Base-by-base conservation (phyloP, 2,888 invertebrate genomes). In the Thecocarcelia acutangulata region DNA sequence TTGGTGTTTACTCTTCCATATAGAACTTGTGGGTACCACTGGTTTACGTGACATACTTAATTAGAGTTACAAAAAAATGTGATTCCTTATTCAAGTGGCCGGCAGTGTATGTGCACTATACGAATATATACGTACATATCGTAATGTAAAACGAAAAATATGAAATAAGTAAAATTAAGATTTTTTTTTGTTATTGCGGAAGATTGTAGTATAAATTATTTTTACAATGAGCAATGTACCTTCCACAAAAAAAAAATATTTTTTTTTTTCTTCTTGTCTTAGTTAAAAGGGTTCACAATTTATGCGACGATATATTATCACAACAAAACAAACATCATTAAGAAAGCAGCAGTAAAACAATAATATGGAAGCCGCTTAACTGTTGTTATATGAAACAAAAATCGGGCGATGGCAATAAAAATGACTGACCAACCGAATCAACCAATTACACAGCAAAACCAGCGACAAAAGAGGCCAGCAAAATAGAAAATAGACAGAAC, bases 331-430 rank as follows among this genome's bases (percentile, higher is more conserved):
- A 40, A 73, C 44, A 46, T n/a, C 54, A 63, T 21, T 61, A 59
- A 50, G 52, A 76, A 59, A 59, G 19, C 21, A 58, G 28, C 33
- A 63, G 12, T 17, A 76, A 28, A 61, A 61, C 15, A 50, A 66
- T 48, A 50, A 42, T 28, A 52, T 52, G 44, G 54, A 63, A 73
- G 56, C 64, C 66, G 50, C 59, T 73, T 79, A 74, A 79, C 68
- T 74, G 59, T 74, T 79, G n/a, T n/a, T 73, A 68, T 56, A 74
- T 6, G 21, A 68, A 61, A 33, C 33, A 33, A 3, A 68, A 73
- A 74, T 68, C 79, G 61, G 74, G 68, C 46, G 66, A 73, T 37
- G 59, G 8, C 24, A 28, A 58, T 19, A 37, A 21, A 48, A 50
- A 21, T 24, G 37, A 73, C 2, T 9, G 28, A 42, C 15, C 12